A percentile compares a stretch with the other conserved stretches of the same genome.
Evolutionary conservation across 2,888 invertebrate genomes (phyloP).

Genomic region (Agonopterix subpropinquella): DNA sequence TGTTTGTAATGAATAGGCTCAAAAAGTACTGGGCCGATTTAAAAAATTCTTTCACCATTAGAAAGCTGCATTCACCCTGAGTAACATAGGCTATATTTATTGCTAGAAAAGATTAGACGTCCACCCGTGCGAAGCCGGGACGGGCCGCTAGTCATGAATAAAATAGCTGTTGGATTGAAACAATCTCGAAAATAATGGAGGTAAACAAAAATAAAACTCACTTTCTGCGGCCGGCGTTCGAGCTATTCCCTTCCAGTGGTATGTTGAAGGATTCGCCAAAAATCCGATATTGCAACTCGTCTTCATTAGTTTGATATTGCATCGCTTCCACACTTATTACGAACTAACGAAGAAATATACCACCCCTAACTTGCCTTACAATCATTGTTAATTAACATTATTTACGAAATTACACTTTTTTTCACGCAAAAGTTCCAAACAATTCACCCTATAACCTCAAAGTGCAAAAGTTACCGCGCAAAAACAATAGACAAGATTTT

Average conservation of each 20-base stretch:
- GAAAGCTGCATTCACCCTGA: no score
- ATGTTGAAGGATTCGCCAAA: conserved; percentile 70
- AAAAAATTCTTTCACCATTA: no score
- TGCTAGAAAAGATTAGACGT: no score
- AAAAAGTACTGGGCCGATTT: no score
- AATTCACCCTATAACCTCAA: conserved; percentile 3
- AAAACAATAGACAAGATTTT: conserved; percentile 16
- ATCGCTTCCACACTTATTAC: conserved; percentile 63
- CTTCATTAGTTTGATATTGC: conserved; percentile 71
- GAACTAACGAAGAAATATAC: conserved; percentile 47
- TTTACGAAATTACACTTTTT: conserved; percentile 8
- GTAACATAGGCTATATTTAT: no score
- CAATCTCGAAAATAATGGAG: conserved; percentile 4
- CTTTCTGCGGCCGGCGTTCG: conserved; percentile 48
- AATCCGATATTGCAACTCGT: conserved; percentile 72
- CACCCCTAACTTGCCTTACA: conserved; percentile 58
- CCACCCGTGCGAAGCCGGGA: no score
- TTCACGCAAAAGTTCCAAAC: conserved; percentile 11
- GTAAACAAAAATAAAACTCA: conserved; percentile 37
- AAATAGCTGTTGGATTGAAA: not conserved
- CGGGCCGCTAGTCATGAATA: no score
- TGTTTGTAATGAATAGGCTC: no score
- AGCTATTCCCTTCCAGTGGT: conserved; percentile 36
- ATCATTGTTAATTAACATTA: conserved; percentile 45
- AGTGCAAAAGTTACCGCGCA: conserved; percentile 15